Percentiles rank a stretch among this genome's conserved stretches.
Conservation (phyloP, 1,140 invertebrate genomes). For the Bombus fervidus region DNA sequence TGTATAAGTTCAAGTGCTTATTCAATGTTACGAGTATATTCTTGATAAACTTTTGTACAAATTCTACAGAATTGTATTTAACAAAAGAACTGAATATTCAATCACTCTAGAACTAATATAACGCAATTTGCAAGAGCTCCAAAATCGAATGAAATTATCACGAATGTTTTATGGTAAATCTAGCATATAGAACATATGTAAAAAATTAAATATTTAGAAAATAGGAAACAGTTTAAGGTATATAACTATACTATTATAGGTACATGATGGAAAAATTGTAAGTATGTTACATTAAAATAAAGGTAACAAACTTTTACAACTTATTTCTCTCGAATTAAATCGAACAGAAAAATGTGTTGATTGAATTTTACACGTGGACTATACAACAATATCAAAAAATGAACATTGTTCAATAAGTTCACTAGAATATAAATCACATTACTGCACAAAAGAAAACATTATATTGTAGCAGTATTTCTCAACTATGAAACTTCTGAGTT, state of each 20-base stretch:
- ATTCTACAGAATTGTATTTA: slow-evolving; percentile 40
- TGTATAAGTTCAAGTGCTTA: slow-evolving; percentile 41
- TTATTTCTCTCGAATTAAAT: neutral
- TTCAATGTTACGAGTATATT: slow-evolving; percentile 56
- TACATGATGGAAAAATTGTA: slow-evolving; percentile 45
- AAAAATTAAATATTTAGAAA: slow-evolving; percentile 22
- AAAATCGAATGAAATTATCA: neutral
- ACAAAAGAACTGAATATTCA: slow-evolving; percentile 16
- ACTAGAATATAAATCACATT: slow-evolving; percentile 45
- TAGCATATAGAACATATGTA: neutral
- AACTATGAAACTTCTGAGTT: slow-evolving; percentile 14
- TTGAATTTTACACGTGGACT: slow-evolving; percentile 24
- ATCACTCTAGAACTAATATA: slow-evolving; percentile 19
- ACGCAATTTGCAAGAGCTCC: neutral
- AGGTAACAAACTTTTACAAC: slow-evolving; percentile 13
- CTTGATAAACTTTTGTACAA: slow-evolving; percentile 57
- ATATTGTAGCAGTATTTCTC: slow-evolving; percentile 9
- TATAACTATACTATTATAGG: slow-evolving; percentile 23
- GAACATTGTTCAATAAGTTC: slow-evolving; percentile 23
- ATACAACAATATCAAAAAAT: slow-evolving; percentile 34
- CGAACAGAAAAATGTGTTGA: neutral
- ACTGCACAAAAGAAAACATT: slow-evolving; percentile 19
- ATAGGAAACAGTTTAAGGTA: slow-evolving; percentile 13
- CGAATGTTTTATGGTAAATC: neutral
- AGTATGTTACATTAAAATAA: slow-evolving; percentile 53